Conservation (phyloP, 2,888 invertebrate species). For the Alsophila aescularia region DNA sequence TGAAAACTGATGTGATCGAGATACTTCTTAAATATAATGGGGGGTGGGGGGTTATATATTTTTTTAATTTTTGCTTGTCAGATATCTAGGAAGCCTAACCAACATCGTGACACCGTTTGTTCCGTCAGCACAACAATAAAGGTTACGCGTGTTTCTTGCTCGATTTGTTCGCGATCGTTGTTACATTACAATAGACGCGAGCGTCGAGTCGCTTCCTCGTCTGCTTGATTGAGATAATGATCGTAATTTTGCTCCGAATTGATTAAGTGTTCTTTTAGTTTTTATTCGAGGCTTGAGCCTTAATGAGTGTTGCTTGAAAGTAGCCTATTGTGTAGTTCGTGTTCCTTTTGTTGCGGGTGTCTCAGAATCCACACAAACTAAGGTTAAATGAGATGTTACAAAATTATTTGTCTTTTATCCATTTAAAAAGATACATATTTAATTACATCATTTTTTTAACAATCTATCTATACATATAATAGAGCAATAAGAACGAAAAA, state of each 20-base stretch:
- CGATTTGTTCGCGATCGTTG: neutral
- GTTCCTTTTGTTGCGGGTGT: neutral
- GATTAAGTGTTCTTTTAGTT: neutral
- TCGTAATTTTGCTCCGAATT: conserved; percentile 7
- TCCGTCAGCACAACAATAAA: conserved; percentile 6
- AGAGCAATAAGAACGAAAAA: too few relatives aligned
- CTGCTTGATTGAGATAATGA: conserved; percentile 10
- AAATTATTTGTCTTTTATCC: too few relatives aligned
- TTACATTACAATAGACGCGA: conserved; percentile 18
- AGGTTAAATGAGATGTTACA: too few relatives aligned
- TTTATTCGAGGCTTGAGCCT: neutral
- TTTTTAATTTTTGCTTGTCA: too few relatives aligned
- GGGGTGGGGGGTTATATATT: too few relatives aligned
- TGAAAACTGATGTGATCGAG: too few relatives aligned
- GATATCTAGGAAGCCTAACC: conserved; percentile 1
- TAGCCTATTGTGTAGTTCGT: neutral
- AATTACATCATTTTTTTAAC: too few relatives aligned
- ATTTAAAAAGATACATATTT: too few relatives aligned
- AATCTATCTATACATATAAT: too few relatives aligned
- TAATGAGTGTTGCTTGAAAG: too few relatives aligned
- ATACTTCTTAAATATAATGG: too few relatives aligned
- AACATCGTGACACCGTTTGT: neutral
- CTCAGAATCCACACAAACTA: too few relatives aligned
- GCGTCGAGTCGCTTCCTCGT: conserved; percentile 3
- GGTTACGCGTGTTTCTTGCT: conserved; percentile 11